Conservation (phyloP, 23 tunicate genomes). For the Styela plicata region DNA sequence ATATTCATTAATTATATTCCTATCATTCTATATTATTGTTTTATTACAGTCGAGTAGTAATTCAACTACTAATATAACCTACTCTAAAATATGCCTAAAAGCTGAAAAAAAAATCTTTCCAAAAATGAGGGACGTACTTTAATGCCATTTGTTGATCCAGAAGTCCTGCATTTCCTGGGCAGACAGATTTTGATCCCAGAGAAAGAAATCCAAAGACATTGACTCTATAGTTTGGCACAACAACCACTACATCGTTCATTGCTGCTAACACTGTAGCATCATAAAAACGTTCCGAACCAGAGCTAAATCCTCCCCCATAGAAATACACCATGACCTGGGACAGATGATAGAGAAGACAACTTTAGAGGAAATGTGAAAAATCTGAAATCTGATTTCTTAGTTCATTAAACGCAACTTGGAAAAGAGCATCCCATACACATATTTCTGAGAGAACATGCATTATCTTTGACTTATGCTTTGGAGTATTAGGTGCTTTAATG, state of each 20-base stretch:
- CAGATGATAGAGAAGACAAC: background rate
- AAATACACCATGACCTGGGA: slow-evolving; percentile 63
- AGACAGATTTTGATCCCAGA: slow-evolving; percentile 36
- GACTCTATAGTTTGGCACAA: slow-evolving; percentile 67
- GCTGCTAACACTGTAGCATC: slow-evolving; percentile 37
- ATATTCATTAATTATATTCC: no score
- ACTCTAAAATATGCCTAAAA: no score
- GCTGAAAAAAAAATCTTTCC: no score
- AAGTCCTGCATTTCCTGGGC: slow-evolving; percentile 75
- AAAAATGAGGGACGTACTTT: slow-evolving; percentile 41
- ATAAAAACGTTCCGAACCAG: slow-evolving; percentile 34
- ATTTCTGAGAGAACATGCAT: no score
- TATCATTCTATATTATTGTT: no score
- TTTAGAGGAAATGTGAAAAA: background rate
- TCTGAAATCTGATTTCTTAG: background rate
- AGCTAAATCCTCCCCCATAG: slow-evolving; percentile 66
- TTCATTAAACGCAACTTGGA: background rate
- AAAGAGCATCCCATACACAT: background rate
- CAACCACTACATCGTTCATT: slow-evolving; percentile 64
- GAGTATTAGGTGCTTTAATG: no score
- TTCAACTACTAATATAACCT: no score
- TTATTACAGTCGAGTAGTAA: no score
- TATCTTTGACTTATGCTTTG: no score
- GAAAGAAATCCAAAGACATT: slow-evolving; percentile 56
- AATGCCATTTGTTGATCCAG: slow-evolving; percentile 60